Conservation (phyloP, 2,113 vertebrate genomes). For the Petrocephalus zakoni region DNA sequence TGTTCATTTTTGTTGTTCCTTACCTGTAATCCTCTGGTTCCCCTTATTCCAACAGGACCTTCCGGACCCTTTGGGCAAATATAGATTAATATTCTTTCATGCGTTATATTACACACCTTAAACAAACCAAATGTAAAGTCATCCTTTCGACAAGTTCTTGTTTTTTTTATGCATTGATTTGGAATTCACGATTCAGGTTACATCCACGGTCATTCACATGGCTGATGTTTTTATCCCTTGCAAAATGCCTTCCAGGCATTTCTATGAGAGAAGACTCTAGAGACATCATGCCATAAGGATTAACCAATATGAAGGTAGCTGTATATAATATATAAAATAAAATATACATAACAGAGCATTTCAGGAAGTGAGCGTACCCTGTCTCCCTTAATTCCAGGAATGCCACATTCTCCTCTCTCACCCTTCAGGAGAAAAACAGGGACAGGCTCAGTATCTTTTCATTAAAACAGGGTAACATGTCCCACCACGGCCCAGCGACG, state of each 20-base stretch:
- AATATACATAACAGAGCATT: not conserved
- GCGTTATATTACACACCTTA: not conserved
- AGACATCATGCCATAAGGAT: not conserved
- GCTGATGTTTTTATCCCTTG: not conserved
- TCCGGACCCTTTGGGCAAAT: conserved; percentile 68
- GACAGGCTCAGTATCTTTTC: not conserved
- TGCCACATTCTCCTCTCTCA: conserved; percentile 81
- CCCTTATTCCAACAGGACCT: conserved; percentile 68
- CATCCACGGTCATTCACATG: not conserved
- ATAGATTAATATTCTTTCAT: not conserved
- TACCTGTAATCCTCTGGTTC: conserved; percentile 76
- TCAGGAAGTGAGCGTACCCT: conserved; percentile 56
- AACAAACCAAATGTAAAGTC: not conserved
- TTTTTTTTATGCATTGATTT: not conserved
- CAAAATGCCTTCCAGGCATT: not conserved
- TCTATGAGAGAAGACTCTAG: not conserved
- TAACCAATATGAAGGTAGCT: not conserved
- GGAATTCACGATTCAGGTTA: not conserved
- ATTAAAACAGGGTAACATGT: not conserved
- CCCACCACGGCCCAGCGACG: not conserved
- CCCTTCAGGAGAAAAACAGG: conserved; percentile 59
- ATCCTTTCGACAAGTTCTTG: not conserved
- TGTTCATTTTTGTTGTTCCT: too few relatives aligned
- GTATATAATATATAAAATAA: not conserved
- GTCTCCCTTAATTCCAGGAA: conserved; percentile 85